Base-by-base conservation (phyloP, 37 sponge, comb jelly and placozoan species). In the Axinella damicornis region DNA sequence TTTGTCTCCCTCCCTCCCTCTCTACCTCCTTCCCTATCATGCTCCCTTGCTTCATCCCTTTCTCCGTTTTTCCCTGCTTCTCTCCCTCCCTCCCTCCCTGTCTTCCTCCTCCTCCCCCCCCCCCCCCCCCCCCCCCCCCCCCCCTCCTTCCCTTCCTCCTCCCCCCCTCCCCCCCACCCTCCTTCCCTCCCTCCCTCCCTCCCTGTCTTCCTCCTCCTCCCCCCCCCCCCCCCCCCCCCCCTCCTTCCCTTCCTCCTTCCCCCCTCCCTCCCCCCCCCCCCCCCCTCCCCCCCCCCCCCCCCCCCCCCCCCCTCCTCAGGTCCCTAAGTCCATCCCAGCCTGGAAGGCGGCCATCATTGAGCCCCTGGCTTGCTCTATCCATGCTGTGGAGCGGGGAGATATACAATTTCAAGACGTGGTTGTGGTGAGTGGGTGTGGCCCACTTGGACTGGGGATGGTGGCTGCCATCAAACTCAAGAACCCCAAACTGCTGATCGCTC, bases 361-460 rank as follows among this genome's bases (percentile, higher is more conserved):
- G 79, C 92, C 92, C 2, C 58, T 92, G 34, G 80, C 92, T 15
- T 87, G 88, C 71, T 75, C 92, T 20, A 59, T 92, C 12, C 92
- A 92, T 78, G 87, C 87, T 16, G 92, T 87, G 24, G 88, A 92
- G 56, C n/a, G n/a, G n/a, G n/a, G n/a, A 4, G 52, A 87, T n/a
- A 87, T 92, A 9, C 84, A 87, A 72, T 80, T 87, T 52, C 15
- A 65, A 28, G 80, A 92, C 40, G 80, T 78, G 16, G 92, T 92
- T 35, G 92, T 92, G 19, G 80, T 92, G 33, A 66, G 87, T 60
- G 92, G 92, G 19, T 92, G 92, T 82, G 92, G 92, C 5, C 87
- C 92, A n/a, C 82, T 92, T 0, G 92, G 92, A 55, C 84, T 92
- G 16, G 92, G 92, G 0, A 92, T 92, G 92, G 78, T 92, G 37